phyloP scores from a whole-genome alignment of 2,888 invertebrate genomes.

The Nesidiocoris tenuis region DNA sequence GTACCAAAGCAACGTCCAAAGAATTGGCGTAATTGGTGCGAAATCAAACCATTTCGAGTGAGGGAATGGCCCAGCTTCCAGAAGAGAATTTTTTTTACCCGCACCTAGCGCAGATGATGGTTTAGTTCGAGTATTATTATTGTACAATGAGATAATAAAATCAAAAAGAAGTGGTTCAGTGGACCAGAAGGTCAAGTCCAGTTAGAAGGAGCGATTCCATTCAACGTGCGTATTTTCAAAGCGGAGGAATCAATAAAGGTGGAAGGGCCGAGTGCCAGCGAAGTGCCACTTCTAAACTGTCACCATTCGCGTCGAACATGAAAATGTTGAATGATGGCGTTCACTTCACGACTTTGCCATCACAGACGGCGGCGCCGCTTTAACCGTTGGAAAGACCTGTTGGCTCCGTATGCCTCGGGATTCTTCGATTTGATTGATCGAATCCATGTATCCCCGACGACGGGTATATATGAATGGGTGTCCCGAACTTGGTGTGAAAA shows the following conservation, averaged over 20 bases:
- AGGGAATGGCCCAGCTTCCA: no score
- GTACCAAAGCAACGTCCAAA: no score
- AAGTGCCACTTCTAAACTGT: neutral
- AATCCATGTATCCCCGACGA: neutral
- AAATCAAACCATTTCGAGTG: no score
- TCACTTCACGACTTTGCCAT: neutral
- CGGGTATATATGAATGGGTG: no score
- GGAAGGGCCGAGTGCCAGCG: neutral
- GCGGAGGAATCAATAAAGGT: neutral
- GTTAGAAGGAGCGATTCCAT: neutral
- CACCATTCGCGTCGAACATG: neutral
- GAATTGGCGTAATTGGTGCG: no score
- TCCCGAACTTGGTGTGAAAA: no score
- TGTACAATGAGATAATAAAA: no score
- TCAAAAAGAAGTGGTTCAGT: neutral
- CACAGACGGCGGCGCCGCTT: neutral
- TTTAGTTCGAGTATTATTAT: no score
- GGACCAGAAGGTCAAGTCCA: neutral
- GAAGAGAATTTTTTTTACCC: no score
- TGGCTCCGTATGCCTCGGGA: neutral
- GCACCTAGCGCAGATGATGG: no score
- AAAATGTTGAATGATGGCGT: neutral
- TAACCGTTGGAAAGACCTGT: neutral
- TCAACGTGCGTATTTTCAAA: neutral
- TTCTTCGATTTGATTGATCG: neutral